Base-by-base conservation (phyloP, 2,888 invertebrate species). In the Beris morrisii region DNA sequence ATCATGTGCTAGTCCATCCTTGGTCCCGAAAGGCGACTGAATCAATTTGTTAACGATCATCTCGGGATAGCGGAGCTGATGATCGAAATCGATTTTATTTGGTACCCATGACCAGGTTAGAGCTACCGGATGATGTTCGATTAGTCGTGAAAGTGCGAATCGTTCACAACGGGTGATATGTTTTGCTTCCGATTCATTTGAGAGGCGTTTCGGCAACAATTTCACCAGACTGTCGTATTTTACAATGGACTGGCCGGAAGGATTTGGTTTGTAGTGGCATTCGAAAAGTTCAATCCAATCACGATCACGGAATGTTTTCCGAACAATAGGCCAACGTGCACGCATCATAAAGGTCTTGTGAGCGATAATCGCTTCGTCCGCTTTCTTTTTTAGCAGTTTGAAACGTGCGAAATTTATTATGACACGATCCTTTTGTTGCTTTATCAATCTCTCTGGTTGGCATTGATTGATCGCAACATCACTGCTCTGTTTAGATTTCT, bases 81-180 rank as follows among this genome's bases (percentile, higher is more conserved):
- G 30, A 30, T 58, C 58, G 13, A 58, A 58, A 46, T 58, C 58
- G 28, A 45, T 22, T 44, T 58, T 58, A 28, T 58, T 58, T 30
- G 58, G 58, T 12, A 58, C 46, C 58, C 58, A 58, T 3, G 58
- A 58, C 58, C 58, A 58, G 13, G 46, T 58, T 12, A 58, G 45
- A 28, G 28, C 30, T 3, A 58, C 58, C 13, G 58, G 58, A 4
- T 28, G 4, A 30, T 58, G 58, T 30, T 45, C 58, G 28, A 58
- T 58, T 12, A 58, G 30, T 4, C 58, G 45, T 28, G 58, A 58
- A 9, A 58, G 46, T 4, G 30, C 7, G 28, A 28, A 58, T 12
- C 46, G 22, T 58, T 58, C 58, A 30, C 58, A 58, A 5, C 58
- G 58, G n/a, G 45, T 6, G 12, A 45, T 58, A 46, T 58, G 45